Evolutionary conservation across 2,888 invertebrate genomes (phyloP), one percentile per base, ranked within the genome.

Genomic region (Tetragonisca angustula): DNA sequence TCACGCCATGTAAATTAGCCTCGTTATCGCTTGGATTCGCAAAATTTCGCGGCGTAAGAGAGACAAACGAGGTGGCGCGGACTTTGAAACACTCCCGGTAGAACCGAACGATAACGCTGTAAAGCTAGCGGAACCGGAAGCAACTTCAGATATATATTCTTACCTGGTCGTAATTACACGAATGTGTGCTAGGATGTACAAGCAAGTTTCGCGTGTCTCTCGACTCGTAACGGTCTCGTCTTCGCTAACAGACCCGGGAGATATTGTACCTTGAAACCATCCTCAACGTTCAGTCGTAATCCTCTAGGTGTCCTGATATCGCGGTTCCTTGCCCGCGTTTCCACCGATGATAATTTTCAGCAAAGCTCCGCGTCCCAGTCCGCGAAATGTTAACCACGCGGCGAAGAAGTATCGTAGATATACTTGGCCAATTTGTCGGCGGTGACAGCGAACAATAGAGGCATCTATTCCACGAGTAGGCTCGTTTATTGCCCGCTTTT

Each of bases 261-360:
- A 49, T n/a, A n/a, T 17, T 11, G 19, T 49, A 27, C 17, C 27
- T 36, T 67, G 78, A 76, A 78, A 80, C 69, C 69, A 78, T 87
- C 70, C 77, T 62, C 81, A 83, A 68, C 64, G 79, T 88, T 83
- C 79, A 76, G 54, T 81, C 72, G 36, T 76, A 88, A 83, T 79
- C 79, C 75, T 62, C 67, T 73, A 65, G 50, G 82, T 67, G 64
- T 56, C 64, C 50, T 32, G 71, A 76, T 43, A 43, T 43, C 43
- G 43, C 43, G 43, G 9, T 43, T 43, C 43, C 1, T 43, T 9
- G 43, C 43, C 43, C 9, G 43, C 9, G 43, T 43, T 43, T 43
- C 2, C 9, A 1, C 76, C 32, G 71, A 79, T 79, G 81, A 81
- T 77, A 78, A 87, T 85, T 85, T 76, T 79, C 72, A 56, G 4